Evolutionary conservation across 1,140 invertebrate species (phyloP), one percentile per base, ranked within the genome.

Genomic region (Ganaspis sp.): DNA sequence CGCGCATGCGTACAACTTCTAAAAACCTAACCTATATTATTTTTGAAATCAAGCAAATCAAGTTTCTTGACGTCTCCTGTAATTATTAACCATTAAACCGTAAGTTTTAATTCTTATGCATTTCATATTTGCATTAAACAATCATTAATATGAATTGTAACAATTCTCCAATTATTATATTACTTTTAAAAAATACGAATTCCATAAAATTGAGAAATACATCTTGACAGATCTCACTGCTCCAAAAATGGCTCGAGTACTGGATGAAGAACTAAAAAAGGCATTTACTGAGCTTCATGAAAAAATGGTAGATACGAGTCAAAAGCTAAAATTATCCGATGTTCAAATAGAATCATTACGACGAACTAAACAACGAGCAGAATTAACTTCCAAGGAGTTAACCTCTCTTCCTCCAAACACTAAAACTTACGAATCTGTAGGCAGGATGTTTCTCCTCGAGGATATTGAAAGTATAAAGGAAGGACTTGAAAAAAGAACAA

Each of bases 281-380:
- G 96, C 96, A 9, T 97, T 98, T 87, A 88, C 93, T 26, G 96
- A 97, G 81, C 90, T 97, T 42, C 96, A 97, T 86, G 92, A 93
- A n/a, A 97, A 97, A 91, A 94, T 96, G 93, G 91, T 96, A 1
- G 94, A 95, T 79, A 96, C 96, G 0, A 94, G 92, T 73, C 95
- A 97, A 86, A 96, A 96, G 89, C 90, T 97, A 53, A 94, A 95
- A 87, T 85, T 96, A 45, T 94, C 95, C 9, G 96, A 97, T 89
- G 88, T 95, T 2, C 96, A 97, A 92, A 95, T 97, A 75, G 94
- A 95, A 45, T 92, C 92, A 5, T 87, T 97, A 12, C 94, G 94
- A 79, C 90, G 94, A 71, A 92, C 92, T 12, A 94, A 95, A 80
- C 93, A 95, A 72, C 95, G 95, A 84, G 93, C 95, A 64, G 92